These are phyloP conservation scores for Laterallus jamaicensis DNA, from an alignment of 2,113 vertebrate species.

Conservation along the genomic window DNA sequence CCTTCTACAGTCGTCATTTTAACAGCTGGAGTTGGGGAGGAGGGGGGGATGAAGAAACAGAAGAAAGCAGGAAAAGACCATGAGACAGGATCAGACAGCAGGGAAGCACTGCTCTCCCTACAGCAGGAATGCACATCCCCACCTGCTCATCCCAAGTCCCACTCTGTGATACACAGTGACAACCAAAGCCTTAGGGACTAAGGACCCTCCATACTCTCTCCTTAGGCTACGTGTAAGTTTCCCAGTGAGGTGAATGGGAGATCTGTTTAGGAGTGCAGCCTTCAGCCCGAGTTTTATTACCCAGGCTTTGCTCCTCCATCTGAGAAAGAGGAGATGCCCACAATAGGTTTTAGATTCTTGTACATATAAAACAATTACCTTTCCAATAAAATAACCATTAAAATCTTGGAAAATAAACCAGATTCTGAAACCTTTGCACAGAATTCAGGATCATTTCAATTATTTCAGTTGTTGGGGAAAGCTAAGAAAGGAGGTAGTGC, in stretches of 20 bases:
- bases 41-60: background rate
- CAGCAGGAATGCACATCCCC: fast-evolving
- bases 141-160: background rate
- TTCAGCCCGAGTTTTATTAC: background rate
- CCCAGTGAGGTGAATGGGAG: background rate
- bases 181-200: background rate
- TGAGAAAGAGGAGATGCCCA: background rate
- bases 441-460: background rate
- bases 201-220: background rate
- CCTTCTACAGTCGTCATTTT: background rate
- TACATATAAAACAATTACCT: background rate
- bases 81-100: background rate
- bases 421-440: background rate
- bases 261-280: background rate
- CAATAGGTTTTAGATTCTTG: background rate
- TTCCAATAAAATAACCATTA: background rate
- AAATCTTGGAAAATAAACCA: background rate
- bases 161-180: background rate
- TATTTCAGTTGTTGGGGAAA: background rate
- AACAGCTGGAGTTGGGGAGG: background rate
- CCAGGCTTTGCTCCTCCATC: background rate
- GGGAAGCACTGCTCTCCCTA: background rate
- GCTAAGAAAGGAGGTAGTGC: background rate
- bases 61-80: background rate
- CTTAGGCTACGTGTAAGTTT: background rate